Evolutionary conservation across 2,113 vertebrate species (phyloP).

Genomic region (Mobula birostris): DNA sequence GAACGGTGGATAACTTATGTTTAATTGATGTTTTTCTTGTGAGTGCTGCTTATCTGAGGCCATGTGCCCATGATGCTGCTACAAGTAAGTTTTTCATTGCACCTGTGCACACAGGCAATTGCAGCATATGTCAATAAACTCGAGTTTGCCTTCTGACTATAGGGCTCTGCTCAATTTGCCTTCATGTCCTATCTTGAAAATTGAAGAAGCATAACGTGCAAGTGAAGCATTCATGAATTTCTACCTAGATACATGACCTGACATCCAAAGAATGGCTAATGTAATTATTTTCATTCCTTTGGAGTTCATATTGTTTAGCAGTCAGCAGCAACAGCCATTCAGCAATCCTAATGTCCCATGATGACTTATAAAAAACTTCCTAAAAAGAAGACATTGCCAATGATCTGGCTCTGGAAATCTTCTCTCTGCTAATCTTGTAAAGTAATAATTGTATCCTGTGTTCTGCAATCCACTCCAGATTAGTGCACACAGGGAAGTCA

Average conservation of each 20-base stretch:
- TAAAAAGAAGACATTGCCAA: not conserved
- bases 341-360: not conserved
- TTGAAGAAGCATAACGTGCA: not conserved
- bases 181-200: too few relatives aligned
- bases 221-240: not conserved
- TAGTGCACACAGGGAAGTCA: slow-evolving; percentile 29
- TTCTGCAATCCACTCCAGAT: slow-evolving; percentile 12
- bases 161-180: not conserved
- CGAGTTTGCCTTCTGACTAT: too few relatives aligned
- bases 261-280: not conserved
- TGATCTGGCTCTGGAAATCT: not conserved
- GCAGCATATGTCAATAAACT: too few relatives aligned
- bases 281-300: not conserved
- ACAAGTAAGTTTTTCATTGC: too few relatives aligned
- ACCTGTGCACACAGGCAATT: too few relatives aligned
- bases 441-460: slow-evolving; percentile 32
- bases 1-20: too few relatives aligned
- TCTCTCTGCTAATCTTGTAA: slow-evolving; percentile 28
- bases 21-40: too few relatives aligned
- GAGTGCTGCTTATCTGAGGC: too few relatives aligned
- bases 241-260: not conserved
- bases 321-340: not conserved
- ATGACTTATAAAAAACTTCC: not conserved
- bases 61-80: too few relatives aligned
- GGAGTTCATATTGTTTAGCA: not conserved